Evolutionary conservation across 1,140 invertebrate genomes (phyloP).

Genomic region (Musca vetustissima): DNA sequence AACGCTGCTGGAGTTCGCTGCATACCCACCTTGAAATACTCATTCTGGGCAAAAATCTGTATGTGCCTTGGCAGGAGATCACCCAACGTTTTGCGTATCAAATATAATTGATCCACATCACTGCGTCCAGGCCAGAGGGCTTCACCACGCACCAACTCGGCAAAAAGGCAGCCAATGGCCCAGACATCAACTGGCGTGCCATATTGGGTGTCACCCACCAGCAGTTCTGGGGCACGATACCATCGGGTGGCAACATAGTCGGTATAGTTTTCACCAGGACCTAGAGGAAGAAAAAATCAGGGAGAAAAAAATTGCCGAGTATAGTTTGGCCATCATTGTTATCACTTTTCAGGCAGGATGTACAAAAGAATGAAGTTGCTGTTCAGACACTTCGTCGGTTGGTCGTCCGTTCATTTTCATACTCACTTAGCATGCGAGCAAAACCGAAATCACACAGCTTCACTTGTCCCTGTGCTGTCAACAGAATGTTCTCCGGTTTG

Average conservation of each 20-base stretch:
- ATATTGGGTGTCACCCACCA: slow-evolving; percentile 97
- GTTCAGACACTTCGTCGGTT: no score
- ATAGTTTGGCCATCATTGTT: slow-evolving; percentile 4
- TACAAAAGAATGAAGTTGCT: no score
- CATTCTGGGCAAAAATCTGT: slow-evolving; percentile 92
- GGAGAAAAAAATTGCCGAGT: background rate
- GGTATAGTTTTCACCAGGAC: slow-evolving; percentile 95
- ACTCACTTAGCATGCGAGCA: slow-evolving; percentile 92
- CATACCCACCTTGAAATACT: slow-evolving; percentile 74
- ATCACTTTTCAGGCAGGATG: background rate
- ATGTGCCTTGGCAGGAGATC: slow-evolving; percentile 92
- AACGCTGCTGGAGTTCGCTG: no score
- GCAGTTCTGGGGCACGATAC: slow-evolving; percentile 95
- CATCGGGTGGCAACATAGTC: slow-evolving; percentile 99
- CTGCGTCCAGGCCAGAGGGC: slow-evolving; percentile 97
- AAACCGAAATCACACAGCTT: slow-evolving; percentile 99
- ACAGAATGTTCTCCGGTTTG: slow-evolving; percentile 97
- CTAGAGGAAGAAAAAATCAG: slow-evolving; percentile 43
- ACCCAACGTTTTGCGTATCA: slow-evolving; percentile 88
- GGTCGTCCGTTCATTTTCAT: background rate
- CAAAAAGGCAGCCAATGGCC: slow-evolving; percentile 75
- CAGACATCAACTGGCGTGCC: slow-evolving; percentile 97
- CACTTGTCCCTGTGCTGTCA: slow-evolving; percentile 91
- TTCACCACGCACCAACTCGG: slow-evolving; percentile 93
- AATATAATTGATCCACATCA: slow-evolving; percentile 96